Evolutionary conservation across 2,113 vertebrate genomes (phyloP).

Genomic region (Poeciliopsis occidentalis): DNA sequence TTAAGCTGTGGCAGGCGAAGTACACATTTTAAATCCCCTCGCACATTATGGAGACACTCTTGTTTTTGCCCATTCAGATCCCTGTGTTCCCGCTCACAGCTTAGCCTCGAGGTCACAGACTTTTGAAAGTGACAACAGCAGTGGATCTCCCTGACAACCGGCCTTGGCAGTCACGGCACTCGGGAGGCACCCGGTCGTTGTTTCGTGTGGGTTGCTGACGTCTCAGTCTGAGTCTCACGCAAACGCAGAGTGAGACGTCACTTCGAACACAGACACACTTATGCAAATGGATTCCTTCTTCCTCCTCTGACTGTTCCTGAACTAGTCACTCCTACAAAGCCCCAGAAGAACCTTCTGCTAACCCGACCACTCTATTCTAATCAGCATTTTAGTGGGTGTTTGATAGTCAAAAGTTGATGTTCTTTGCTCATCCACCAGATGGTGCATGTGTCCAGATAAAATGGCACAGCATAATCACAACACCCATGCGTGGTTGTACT

Average conservation of each 20-base stretch:
- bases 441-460: constrained; percentile 56
- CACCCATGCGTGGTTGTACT: constrained; percentile 49
- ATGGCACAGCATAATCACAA: constrained; percentile 10
- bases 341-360: constrained; percentile 45
- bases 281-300: constrained; percentile 23
- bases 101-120: constrained; percentile 49
- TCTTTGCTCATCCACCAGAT: constrained; percentile 59
- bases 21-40: constrained; percentile 11
- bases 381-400: constrained; percentile 17
- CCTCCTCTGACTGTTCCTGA: constrained; percentile 24
- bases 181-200: constrained; percentile 65
- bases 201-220: constrained; percentile 52
- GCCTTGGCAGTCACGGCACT: constrained; percentile 63
- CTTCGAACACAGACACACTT: constrained; percentile 22
- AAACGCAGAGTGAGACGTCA: neutral
- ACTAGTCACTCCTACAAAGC: constrained; percentile 43
- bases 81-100: constrained; percentile 36
- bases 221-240: constrained; percentile 33
- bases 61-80: constrained; percentile 31
- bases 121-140: constrained; percentile 65
- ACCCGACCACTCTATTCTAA: constrained; percentile 12
- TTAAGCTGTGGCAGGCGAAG: constrained; percentile 11
- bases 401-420: neutral
- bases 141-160: constrained; percentile 70
- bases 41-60: constrained; percentile 16